These are phyloP conservation scores for Carapus acus DNA, from an alignment of 2,797 vertebrate genomes.

Conservation along the genomic window DNA sequence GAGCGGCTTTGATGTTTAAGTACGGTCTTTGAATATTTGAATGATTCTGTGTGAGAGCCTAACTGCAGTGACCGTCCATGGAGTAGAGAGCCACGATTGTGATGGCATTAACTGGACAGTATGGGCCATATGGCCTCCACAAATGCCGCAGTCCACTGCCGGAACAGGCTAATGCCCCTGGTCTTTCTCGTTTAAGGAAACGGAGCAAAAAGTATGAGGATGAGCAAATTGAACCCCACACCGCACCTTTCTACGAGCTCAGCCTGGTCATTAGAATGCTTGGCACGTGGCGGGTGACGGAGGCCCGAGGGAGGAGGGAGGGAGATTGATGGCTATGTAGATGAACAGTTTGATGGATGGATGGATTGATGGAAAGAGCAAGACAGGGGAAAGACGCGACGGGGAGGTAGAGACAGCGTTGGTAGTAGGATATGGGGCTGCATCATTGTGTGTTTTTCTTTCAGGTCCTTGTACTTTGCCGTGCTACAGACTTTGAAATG, in stretches of 20 bases:
- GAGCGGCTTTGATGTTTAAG: no score
- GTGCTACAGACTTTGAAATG: slow-evolving; percentile 4
- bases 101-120: slow-evolving; percentile 31
- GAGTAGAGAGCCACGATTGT: slow-evolving; percentile 29
- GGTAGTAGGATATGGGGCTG: neutral
- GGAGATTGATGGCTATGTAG: slow-evolving; percentile 3
- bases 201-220: slow-evolving; percentile 61
- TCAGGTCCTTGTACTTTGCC: no score
- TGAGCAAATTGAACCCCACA: slow-evolving; percentile 55
- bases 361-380: slow-evolving; percentile 15
- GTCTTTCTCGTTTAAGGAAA: slow-evolving; percentile 63
- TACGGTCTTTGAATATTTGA: no score
- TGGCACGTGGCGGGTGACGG: slow-evolving; percentile 38
- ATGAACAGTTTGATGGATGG: slow-evolving; percentile 29
- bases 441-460: no score
- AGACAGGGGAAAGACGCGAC: slow-evolving; percentile 9
- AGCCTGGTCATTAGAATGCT: slow-evolving; percentile 55
- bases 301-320: neutral
- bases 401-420: neutral
- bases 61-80: slow-evolving; percentile 41
- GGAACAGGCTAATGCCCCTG: slow-evolving; percentile 55
- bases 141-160: slow-evolving; percentile 64
- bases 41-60: slow-evolving; percentile 3
- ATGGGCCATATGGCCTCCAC: slow-evolving; percentile 45
- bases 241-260: slow-evolving; percentile 57